Evolutionary conservation across 2,113 vertebrate species (phyloP).

Genomic region (Cebidichthys violaceus): DNA sequence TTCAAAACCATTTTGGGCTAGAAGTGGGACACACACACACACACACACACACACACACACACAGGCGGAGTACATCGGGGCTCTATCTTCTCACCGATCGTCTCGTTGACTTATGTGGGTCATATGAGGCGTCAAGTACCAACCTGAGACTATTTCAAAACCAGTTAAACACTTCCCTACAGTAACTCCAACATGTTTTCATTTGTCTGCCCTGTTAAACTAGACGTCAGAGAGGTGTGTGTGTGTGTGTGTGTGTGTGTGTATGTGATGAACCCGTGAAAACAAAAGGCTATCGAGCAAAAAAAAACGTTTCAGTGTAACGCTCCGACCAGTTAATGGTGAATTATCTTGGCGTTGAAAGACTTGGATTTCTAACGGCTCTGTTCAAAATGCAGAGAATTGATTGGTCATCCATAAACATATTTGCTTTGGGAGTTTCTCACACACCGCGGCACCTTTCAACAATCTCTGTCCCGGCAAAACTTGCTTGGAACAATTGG

Average conservation of each 20-base stretch:
- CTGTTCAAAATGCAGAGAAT: neutral
- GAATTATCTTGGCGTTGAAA: neutral
- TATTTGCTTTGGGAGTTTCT: slow-evolving; percentile 8
- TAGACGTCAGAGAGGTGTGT: neutral
- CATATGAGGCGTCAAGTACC: neutral
- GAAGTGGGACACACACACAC: neutral
- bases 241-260: no score
- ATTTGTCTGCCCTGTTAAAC: neutral
- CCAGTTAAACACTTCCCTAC: neutral
- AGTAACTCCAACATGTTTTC: neutral
- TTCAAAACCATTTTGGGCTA: neutral
- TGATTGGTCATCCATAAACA: neutral
- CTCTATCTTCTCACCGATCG: neutral
- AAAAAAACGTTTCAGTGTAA: neutral
- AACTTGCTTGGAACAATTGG: no score
- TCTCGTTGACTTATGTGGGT: neutral
- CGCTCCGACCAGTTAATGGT: neutral
- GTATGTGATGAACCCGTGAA: neutral
- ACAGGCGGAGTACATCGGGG: neutral
- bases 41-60: neutral
- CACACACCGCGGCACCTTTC: neutral
- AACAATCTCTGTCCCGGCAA: neutral
- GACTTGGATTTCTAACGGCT: neutral
- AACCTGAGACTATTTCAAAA: neutral
- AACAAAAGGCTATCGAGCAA: neutral